A percentile compares a stretch with the other conserved stretches of the same genome.
phyloP scores from a whole-genome alignment of 2,888 invertebrate genomes.

The Pyrgus malvae region DNA sequence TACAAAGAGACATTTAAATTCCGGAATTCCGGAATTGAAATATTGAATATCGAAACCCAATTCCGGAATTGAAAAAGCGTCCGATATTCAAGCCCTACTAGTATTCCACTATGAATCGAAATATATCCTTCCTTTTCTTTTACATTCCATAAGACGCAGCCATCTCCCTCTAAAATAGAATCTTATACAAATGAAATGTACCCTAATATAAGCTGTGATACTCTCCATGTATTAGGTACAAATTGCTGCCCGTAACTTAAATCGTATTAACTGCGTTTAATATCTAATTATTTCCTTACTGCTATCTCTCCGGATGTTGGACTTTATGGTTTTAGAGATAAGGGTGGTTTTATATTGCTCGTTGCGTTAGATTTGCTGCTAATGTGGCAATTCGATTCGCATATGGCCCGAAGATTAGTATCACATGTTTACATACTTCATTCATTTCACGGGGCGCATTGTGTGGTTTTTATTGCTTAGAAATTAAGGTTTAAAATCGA shows the following conservation, averaged over 20 bases:
- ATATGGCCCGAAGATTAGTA: conserved; percentile 42
- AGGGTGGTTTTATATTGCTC: conserved; percentile 10
- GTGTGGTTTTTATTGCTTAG: neutral
- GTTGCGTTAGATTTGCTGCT: conserved; percentile 30
- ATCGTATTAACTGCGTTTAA: conserved; percentile 40
- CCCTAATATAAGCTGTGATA: conserved; percentile 3
- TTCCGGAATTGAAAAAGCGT: too few species aligned
- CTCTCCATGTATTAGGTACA: conserved; percentile 31
- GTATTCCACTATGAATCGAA: neutral
- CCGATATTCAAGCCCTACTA: too few species aligned
- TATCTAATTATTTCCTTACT: conserved; percentile 40
- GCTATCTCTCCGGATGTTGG: conserved; percentile 9
- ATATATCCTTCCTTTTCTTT: neutral
- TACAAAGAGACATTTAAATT: too few species aligned
- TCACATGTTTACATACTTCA: conserved; percentile 34
- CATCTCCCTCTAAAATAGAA: neutral
- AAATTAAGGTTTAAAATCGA: neutral
- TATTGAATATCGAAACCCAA: too few species aligned
- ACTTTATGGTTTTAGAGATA: conserved; percentile 14
- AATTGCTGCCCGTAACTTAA: conserved; percentile 33
- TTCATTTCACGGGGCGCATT: neutral
- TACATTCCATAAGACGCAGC: neutral
- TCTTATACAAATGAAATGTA: conserved; percentile 11
- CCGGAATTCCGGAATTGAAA: too few species aligned
- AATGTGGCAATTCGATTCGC: conserved; percentile 45